Percentiles rank a stretch among this genome's conserved stretches.
phyloP scores from a whole-genome alignment of 2,113 vertebrate genomes.

The Lonchura striata region DNA sequence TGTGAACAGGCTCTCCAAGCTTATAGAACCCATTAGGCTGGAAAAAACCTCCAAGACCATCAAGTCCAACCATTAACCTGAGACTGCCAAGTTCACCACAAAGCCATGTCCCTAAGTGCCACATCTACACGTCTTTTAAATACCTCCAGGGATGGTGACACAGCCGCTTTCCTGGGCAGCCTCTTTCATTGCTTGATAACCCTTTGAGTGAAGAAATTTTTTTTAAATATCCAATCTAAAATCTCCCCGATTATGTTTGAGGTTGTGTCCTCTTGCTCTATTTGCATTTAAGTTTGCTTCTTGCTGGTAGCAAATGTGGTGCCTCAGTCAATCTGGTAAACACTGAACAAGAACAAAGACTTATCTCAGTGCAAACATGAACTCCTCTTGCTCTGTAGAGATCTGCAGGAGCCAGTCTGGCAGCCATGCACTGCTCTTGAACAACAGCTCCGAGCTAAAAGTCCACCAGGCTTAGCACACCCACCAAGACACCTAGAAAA shows the following conservation, averaged over 20 bases:
- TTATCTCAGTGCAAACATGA: constrained; percentile 21
- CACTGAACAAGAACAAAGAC: neutral
- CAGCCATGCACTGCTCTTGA: neutral
- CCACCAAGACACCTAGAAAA: neutral
- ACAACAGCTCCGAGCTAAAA: neutral
- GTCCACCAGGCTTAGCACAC: neutral
- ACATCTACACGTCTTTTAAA: neutral
- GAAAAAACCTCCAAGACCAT: neutral
- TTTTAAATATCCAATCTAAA: neutral
- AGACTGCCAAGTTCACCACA: neutral
- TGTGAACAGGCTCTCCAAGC: neutral
- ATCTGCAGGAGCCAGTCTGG: neutral
- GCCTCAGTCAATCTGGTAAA: constrained; percentile 35
- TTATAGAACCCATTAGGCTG: neutral
- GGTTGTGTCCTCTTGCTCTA: neutral
- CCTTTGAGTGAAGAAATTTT: neutral
- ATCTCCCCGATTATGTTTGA: neutral
- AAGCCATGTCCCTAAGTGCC: neutral
- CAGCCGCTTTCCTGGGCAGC: neutral
- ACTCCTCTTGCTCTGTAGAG: neutral
- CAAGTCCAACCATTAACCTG: neutral
- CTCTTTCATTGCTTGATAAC: neutral
- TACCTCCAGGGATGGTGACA: neutral
- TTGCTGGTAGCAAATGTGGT: neutral
- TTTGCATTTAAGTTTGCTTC: neutral